Conservation (phyloP, 2,888 invertebrate species). For the Lymantria monacha region DNA sequence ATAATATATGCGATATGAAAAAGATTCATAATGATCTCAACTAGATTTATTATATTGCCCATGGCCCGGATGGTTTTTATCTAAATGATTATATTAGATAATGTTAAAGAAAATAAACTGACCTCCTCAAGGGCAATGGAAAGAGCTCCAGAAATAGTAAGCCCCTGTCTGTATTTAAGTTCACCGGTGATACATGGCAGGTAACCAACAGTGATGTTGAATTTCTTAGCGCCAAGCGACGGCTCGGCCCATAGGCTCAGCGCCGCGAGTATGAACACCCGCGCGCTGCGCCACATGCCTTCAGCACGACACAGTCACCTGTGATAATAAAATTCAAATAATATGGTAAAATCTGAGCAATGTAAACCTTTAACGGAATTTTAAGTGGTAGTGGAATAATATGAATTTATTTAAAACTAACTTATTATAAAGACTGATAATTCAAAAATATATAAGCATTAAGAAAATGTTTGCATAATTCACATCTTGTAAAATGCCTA, state of each 20-base stretch:
- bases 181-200: constrained; percentile 91
- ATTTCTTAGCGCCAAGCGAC: constrained; percentile 72
- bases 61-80: constrained; percentile 13
- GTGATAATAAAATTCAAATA: constrained; percentile 8
- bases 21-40: constrained; percentile 22
- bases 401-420: no score
- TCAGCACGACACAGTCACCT: constrained; percentile 67
- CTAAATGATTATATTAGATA: constrained; percentile 10
- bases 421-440: no score
- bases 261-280: constrained; percentile 85
- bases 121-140: constrained; percentile 94
- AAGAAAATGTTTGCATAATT: no score
- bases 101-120: constrained; percentile 21
- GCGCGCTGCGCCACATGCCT: constrained; percentile 85
- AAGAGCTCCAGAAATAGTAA: constrained; percentile 94
- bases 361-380: no score
- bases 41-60: constrained; percentile 27
- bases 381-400: no score
- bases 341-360: background rate
- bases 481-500: no score
- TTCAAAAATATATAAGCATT: no score
- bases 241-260: constrained; percentile 81
- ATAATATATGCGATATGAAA: constrained; percentile 23
- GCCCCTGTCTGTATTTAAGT: constrained; percentile 90
- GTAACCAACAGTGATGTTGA: constrained; percentile 90